Base-by-base conservation (phyloP, 1,140 invertebrate species). In the Neomicropteryx cornuta region DNA sequence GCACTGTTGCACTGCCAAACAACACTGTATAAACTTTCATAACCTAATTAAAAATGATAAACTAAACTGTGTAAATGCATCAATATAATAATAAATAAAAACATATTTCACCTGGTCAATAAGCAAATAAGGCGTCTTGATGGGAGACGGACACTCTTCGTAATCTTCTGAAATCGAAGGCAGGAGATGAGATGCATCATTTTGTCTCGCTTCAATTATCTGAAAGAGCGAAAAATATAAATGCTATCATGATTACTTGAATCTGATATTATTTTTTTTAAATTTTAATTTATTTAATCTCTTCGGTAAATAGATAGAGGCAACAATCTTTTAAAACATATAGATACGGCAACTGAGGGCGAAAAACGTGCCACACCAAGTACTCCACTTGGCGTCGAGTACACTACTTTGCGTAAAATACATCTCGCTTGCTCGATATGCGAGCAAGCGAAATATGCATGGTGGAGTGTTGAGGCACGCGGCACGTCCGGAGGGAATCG, bases 121-220 rank as follows among this genome's bases (percentile, higher is more conserved):
- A 50, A 83, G 58, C 3, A 84, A 58, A 50, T 77, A 76, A 3
- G 76, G 76, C 42, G 74, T 43, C 42, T 71, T 68, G 36, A 70
- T 53, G 27, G 73, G 71, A 4, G 63, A 51, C 14, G 65, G 18
- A 34, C 61, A 42, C 33, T 62, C 46, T 50, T 71, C 50, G 48
- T 66, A 68, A 36, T 73, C 66, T 31, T 66, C 60, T 14, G 73
- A 66, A 23, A 85, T 52, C n/a, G 82, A 77, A 0, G 81, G 82
- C 33, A 86, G 48, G 41, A 82, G 63, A 55, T 85, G 75, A 1
- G 58, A 55, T 0, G 75, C 78, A 44, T 83, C 80, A 36, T 75
- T 71, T 29, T 61, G 68, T 6, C 82, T 70, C 1, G 71, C 66
- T 42, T 76, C 73, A 11, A 83, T 65, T 34, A 87, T 70, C 73